phyloP scores from a whole-genome alignment of 2,888 invertebrate species.

The Sicus ferrugineus region DNA sequence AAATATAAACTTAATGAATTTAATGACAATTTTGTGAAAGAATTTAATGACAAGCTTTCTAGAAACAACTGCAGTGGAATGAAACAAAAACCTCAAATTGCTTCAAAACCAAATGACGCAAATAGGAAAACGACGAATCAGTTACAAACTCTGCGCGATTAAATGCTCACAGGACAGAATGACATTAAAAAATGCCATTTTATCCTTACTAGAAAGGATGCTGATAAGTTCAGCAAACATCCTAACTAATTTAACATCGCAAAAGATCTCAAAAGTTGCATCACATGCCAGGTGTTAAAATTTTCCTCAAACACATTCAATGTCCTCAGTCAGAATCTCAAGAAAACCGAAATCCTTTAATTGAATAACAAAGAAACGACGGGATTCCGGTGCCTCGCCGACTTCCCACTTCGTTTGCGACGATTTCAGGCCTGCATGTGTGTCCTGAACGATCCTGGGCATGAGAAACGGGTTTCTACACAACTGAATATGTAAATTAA shows the following conservation, averaged over 20 bases:
- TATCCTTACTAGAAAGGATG: too few species aligned
- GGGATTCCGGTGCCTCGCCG: conserved; percentile 7
- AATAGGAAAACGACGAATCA: not conserved
- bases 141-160: not conserved
- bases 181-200: not conserved
- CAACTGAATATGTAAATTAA: conserved; percentile 47
- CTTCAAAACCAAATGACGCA: too few species aligned
- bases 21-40: too few species aligned
- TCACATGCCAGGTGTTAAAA: conserved; percentile 3
- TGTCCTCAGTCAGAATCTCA: not conserved
- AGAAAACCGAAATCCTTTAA: conserved; percentile 11
- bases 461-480: not conserved
- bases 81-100: too few species aligned
- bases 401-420: not conserved
- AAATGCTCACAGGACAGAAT: not conserved
- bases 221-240: too few species aligned
- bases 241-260: too few species aligned
- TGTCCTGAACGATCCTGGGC: not conserved
- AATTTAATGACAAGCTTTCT: too few species aligned
- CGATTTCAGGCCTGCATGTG: not conserved
- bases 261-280: not conserved
- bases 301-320: not conserved
- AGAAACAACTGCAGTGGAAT: too few species aligned
- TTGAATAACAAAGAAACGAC: conserved; percentile 16
- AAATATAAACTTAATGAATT: too few species aligned